Evolutionary conservation across 2,888 invertebrate species (phyloP).

Genomic region (Acrocyrtus sp.): DNA sequence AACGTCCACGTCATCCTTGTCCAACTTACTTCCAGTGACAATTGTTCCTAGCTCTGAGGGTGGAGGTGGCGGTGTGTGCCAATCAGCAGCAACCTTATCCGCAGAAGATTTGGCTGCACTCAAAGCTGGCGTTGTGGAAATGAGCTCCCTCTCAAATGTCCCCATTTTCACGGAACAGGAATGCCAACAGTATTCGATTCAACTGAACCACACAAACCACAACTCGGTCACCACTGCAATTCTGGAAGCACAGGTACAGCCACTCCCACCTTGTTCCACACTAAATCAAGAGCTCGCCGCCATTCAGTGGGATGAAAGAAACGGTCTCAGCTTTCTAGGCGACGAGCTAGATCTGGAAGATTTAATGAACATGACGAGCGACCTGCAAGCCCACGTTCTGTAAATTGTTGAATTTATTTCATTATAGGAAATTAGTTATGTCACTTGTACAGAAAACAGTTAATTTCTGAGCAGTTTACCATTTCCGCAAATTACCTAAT

Average conservation of each 20-base stretch:
- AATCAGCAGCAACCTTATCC: slow-evolving; percentile 1
- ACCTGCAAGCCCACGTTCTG: slow-evolving; percentile 41
- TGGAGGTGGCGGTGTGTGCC: no score
- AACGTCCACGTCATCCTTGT: no score
- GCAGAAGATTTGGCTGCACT: slow-evolving; percentile 31
- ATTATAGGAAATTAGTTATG: no score
- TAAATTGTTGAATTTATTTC: no score
- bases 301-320: slow-evolving; percentile 54
- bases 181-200: slow-evolving; percentile 49
- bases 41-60: no score
- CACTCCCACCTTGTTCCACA: slow-evolving; percentile 10
- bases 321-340: slow-evolving; percentile 49
- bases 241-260: slow-evolving; percentile 22
- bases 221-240: slow-evolving; percentile 4
- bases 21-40: no score
- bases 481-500: no score
- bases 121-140: slow-evolving; percentile 15
- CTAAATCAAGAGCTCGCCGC: slow-evolving; percentile 41
- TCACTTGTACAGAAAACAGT: no score
- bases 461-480: background rate
- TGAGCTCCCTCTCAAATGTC: slow-evolving; percentile 34
- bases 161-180: slow-evolving; percentile 41
- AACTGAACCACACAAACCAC: slow-evolving; percentile 13
- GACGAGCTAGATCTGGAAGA: slow-evolving; percentile 61
- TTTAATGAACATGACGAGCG: slow-evolving; percentile 59